These are phyloP conservation scores for Melanotaenia boesemani DNA, from an alignment of 2,797 vertebrate species.

Conservation along the genomic window DNA sequence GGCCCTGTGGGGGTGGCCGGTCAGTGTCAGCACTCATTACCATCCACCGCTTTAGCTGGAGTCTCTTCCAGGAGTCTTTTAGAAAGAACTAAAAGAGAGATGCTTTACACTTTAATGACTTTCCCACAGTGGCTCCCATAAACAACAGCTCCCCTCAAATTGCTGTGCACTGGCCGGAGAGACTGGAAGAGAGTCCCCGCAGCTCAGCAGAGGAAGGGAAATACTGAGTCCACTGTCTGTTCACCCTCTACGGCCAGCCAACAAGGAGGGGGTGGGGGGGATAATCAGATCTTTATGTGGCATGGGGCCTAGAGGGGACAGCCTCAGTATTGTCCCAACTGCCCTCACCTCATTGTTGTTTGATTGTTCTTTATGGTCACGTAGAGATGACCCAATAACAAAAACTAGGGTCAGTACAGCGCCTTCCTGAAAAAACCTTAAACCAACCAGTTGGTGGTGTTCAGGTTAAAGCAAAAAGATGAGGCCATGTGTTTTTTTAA, in stretches of 20 bases:
- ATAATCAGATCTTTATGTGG: slow-evolving; percentile 83
- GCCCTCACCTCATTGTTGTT: slow-evolving; percentile 48
- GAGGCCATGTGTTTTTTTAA: slow-evolving; percentile 31
- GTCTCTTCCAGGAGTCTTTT: slow-evolving; percentile 74
- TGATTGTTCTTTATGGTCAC: slow-evolving; percentile 73
- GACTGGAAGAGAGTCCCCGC: slow-evolving; percentile 69
- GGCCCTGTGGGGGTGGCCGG: slow-evolving; percentile 47
- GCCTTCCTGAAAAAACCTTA: slow-evolving; percentile 19
- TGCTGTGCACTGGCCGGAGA: slow-evolving; percentile 55
- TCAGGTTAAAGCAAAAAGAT: slow-evolving; percentile 49
- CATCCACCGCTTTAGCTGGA: slow-evolving; percentile 66
- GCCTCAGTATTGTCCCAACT: slow-evolving; percentile 73
- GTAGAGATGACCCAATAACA: slow-evolving; percentile 52
- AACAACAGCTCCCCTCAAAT: slow-evolving; percentile 78
- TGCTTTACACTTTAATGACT: slow-evolving; percentile 87
- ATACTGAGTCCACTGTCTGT: slow-evolving; percentile 81
- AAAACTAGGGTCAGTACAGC: slow-evolving; percentile 43
- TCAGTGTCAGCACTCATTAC: slow-evolving; percentile 78
- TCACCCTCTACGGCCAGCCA: slow-evolving; percentile 79
- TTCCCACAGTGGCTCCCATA: slow-evolving; percentile 82
- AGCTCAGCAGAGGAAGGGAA: slow-evolving; percentile 71
- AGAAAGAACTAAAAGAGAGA: slow-evolving; percentile 78
- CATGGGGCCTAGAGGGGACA: slow-evolving; percentile 73
- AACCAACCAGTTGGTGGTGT: slow-evolving; percentile 4
- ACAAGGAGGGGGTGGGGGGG: slow-evolving; percentile 52